phyloP scores from a whole-genome alignment of 2,113 vertebrate genomes.

The Empidonax alnorum region DNA sequence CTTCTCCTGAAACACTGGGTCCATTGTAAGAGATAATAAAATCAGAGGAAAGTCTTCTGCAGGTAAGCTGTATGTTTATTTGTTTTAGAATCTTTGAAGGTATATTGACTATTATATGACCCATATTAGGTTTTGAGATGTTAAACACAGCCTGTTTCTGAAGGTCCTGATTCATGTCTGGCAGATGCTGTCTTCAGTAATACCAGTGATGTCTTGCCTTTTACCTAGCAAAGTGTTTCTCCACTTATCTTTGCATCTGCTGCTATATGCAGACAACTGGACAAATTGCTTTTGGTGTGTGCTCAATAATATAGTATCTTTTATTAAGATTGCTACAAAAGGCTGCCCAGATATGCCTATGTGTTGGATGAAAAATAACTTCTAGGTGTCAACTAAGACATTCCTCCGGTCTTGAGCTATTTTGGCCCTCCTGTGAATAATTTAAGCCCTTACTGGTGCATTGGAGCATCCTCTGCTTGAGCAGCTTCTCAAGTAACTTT shows the following conservation, averaged over 20 bases:
- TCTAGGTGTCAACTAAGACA: not conserved
- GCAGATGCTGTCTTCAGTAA: slow-evolving; percentile 18
- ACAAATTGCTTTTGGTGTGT: not conserved
- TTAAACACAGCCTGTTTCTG: slow-evolving; percentile 31
- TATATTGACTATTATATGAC: not conserved
- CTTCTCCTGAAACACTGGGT: not conserved
- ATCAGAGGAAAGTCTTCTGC: slow-evolving; percentile 15
- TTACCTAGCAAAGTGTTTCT: not conserved
- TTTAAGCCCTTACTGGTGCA: not conserved
- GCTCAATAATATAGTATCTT: not conserved
- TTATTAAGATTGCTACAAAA: not conserved
- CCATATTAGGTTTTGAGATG: not conserved
- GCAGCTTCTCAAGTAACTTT: not conserved
- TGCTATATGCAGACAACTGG: not conserved
- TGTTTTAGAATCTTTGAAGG: slow-evolving; percentile 41
- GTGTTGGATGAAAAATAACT: not conserved
- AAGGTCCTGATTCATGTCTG: slow-evolving; percentile 16
- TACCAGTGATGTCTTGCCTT: not conserved
- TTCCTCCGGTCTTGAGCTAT: not conserved
- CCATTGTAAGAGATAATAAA: slow-evolving; percentile 11
- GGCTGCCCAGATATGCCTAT: not conserved
- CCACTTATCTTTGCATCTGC: not conserved
- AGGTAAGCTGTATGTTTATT: not conserved
- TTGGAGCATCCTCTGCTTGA: not conserved
- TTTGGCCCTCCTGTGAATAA: not conserved